A percentile compares a stretch with the other conserved stretches of the same genome.
Conservation (phyloP, 1,140 invertebrate genomes). For the Diachasma alloeum region DNA sequence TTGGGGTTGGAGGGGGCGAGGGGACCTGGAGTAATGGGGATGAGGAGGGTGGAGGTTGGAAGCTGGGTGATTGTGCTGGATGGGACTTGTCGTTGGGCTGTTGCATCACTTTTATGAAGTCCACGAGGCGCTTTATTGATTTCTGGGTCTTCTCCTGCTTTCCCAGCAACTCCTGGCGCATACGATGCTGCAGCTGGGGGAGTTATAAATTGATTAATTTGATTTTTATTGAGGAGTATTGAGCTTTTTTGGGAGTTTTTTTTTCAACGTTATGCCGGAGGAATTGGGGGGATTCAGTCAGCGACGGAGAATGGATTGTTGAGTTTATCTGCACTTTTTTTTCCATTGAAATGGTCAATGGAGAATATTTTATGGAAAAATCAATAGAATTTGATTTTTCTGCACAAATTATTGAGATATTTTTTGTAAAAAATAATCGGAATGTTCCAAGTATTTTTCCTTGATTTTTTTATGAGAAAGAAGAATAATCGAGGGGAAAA, state of each 20-base stretch:
- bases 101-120: conserved; percentile 61
- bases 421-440: no score
- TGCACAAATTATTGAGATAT: no score
- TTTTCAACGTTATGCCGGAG: neutral
- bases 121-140: conserved; percentile 60
- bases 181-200: conserved; percentile 56
- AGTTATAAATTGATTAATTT: conserved; percentile 16
- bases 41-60: conserved; percentile 59
- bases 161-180: conserved; percentile 54
- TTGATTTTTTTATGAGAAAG: no score
- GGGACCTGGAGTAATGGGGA: conserved; percentile 49
- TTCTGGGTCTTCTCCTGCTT: conserved; percentile 61
- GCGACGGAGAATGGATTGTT: no score
- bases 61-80: conserved; percentile 50
- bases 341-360: no score
- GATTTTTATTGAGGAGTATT: neutral
- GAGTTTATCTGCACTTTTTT: no score
- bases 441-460: no score
- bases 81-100: conserved; percentile 40
- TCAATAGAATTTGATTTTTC: neutral
- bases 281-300: neutral
- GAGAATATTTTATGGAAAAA: neutral
- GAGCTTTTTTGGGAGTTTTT: neutral
- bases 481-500: no score
- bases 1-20: conserved; percentile 27